Conservation (phyloP, 2,888 invertebrate genomes). For the Drosophila bunnanda region DNA sequence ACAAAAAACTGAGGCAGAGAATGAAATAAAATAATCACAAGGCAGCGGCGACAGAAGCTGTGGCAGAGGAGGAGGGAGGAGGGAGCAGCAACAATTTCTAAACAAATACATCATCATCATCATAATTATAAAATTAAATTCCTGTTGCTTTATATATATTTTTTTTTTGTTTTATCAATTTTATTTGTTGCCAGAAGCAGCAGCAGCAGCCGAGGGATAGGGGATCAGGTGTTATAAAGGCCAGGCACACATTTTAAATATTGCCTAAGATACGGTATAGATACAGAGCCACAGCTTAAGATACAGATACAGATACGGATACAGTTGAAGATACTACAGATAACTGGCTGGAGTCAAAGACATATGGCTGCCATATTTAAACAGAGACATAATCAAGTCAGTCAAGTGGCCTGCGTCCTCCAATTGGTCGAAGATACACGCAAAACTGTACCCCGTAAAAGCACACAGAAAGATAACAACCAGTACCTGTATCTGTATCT, state of each 20-base stretch:
- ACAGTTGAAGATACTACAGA: slow-evolving; percentile 12
- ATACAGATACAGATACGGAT: slow-evolving; percentile 47
- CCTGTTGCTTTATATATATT: slow-evolving; percentile 51
- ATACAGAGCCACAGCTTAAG: slow-evolving; percentile 1
- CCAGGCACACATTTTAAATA: slow-evolving; percentile 61
- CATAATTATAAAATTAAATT: slow-evolving; percentile 74
- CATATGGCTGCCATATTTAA: slow-evolving; percentile 80
- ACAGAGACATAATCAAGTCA: slow-evolving; percentile 80
- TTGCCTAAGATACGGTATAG: slow-evolving; percentile 61
- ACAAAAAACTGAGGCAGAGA: slow-evolving; percentile 38
- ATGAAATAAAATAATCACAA: slow-evolving; percentile 64
- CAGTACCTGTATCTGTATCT: too few species aligned
- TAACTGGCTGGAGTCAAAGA: slow-evolving; percentile 53
- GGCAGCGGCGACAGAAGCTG: slow-evolving; percentile 65
- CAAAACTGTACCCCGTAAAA: slow-evolving; percentile 26
- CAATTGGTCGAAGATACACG: slow-evolving; percentile 61
- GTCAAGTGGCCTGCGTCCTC: slow-evolving; percentile 61
- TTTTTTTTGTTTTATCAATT: slow-evolving; percentile 71
- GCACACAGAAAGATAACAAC: too few species aligned
- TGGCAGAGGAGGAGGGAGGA: not conserved
- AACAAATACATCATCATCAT: slow-evolving; percentile 78
- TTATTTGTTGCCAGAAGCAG: slow-evolving; percentile 59
- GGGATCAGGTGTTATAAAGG: slow-evolving; percentile 73
- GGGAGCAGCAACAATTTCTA: slow-evolving; percentile 50
- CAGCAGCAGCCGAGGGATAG: slow-evolving; percentile 7